Base-by-base conservation (phyloP, 2,888 invertebrate genomes). In the Chymomyza caudatula region DNA sequence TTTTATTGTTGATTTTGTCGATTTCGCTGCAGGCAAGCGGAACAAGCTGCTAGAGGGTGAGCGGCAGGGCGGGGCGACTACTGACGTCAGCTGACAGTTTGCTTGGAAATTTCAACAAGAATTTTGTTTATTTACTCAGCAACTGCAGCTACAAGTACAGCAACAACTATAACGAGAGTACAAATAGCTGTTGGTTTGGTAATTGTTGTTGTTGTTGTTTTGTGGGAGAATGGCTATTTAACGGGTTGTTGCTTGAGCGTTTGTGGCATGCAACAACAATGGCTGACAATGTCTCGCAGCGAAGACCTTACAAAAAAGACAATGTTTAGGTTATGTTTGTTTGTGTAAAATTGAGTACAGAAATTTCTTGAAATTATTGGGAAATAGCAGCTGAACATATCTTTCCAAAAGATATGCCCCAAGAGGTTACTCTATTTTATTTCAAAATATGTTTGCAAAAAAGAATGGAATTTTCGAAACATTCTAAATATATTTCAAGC, bases 51-150 rank as follows among this genome's bases (percentile, higher is more conserved):
- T 11, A 22, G 13, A 23, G n/a, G 13, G 20, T 5, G 52, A 22
- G 20, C 13, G 52, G 2, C 25, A 53, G 15, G 1, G 53, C 11
- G n/a, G 22, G 23, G 25, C 13, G 25, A 22, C 25, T 53, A 53
- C n/a, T 53, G 25, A n/a, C 23, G 67, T 63, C 78, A 76, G 76
- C 76, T 85, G 87, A 29, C 23, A 42, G 25, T 77, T 87, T 83
- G 87, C 13, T 22, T 4, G 84, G 84, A 85, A 81, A 81, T 79
- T 87, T 80, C 86, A 87, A 81, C 86, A 81, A 81, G 84, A 75
- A 83, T 84, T 87, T 83, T 82, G 82, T 82, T 82, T 82, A 87
- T 82, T 82, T 82, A 86, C 86, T 73, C 74, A 87, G 73, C 80
- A 67, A 69, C 69, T 69, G 68, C 74, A 76, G 79, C 83, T 69